Percentiles rank a stretch among this genome's conserved stretches.
These are phyloP conservation scores for Caracal caracal DNA, from an alignment of 2,113 vertebrate species.

Conservation along the genomic window DNA sequence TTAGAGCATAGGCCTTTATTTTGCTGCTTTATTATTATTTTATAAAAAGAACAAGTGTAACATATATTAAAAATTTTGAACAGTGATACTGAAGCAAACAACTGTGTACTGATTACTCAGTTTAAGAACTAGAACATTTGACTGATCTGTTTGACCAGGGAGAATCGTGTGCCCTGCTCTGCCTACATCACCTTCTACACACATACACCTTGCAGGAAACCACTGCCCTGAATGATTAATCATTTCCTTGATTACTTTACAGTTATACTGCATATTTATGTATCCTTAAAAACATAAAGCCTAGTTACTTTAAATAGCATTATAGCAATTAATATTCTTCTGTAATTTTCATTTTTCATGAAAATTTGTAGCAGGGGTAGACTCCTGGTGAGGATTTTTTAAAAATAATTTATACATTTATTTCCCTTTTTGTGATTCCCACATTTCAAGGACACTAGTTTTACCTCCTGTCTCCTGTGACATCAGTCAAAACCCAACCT, in stretches of 20 bases:
- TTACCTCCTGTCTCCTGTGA: neutral
- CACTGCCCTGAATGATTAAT: neutral
- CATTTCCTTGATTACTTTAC: neutral
- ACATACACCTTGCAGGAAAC: neutral
- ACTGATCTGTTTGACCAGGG: neutral
- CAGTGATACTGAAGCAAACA: neutral
- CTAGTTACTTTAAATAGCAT: neutral
- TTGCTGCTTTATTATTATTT: neutral
- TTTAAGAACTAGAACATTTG: neutral
- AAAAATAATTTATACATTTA: neutral
- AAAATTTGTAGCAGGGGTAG: neutral
- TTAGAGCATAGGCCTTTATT: neutral
- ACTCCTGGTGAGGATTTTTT: neutral
- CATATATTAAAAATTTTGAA: neutral
- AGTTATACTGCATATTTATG: neutral
- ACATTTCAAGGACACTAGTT: neutral
- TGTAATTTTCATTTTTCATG: neutral
- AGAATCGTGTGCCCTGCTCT: neutral
- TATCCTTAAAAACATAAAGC: neutral
- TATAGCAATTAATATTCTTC: neutral
- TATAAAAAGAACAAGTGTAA: neutral
- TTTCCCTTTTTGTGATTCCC: neutral
- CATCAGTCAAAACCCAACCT: neutral
- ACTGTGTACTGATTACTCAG: neutral
- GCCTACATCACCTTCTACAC: neutral